A percentile compares a stretch with the other conserved stretches of the same genome.
phyloP scores from a whole-genome alignment of 2,888 invertebrate genomes.

The Agonopterix arenella region DNA sequence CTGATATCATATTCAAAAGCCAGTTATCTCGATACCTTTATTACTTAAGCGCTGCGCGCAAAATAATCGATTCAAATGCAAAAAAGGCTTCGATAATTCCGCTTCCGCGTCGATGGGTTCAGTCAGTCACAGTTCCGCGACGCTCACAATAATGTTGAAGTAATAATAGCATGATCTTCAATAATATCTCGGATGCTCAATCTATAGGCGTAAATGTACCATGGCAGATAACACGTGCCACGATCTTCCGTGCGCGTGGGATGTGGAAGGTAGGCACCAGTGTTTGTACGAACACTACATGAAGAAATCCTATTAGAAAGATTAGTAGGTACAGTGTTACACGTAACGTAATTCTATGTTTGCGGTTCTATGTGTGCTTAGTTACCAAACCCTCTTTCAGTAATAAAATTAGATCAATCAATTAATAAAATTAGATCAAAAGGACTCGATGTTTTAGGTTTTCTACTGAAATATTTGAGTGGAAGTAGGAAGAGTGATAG shows the following conservation, averaged over 20 bases:
- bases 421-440: no score
- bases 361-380: no score
- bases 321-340: conserved; percentile 21
- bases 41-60: background rate
- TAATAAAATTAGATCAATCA: no score
- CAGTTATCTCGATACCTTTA: no score
- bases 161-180: conserved; percentile 26
- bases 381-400: no score
- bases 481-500: conserved; percentile 14
- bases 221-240: conserved; percentile 39
- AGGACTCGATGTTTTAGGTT: background rate
- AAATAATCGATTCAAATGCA: background rate
- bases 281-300: background rate
- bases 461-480: conserved; percentile 1
- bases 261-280: background rate
- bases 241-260: conserved; percentile 7
- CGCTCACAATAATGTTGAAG: conserved; percentile 13
- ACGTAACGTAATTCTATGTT: conserved; percentile 12
- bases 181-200: conserved; percentile 15
- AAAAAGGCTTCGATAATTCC: conserved; percentile 13
- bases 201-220: conserved; percentile 21
- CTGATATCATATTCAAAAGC: no score
- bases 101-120: conserved; percentile 20
- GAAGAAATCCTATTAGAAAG: conserved; percentile 36
- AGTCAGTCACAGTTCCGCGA: conserved; percentile 18